Evolutionary conservation across 2,888 invertebrate species (phyloP).

Genomic region (Drosophila acutilabella): DNA sequence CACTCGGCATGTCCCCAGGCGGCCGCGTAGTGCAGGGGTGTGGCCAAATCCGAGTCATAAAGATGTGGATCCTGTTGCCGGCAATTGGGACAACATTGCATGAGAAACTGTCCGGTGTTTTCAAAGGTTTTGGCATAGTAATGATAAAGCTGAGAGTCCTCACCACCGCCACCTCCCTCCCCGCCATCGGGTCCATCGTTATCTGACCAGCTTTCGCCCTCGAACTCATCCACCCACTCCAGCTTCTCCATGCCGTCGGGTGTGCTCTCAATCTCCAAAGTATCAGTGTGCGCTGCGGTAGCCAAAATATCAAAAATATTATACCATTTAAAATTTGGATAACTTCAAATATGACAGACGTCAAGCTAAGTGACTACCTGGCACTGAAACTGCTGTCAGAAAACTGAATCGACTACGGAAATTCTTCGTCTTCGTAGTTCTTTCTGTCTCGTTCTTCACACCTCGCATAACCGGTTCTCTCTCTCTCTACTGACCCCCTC

Average conservation of each 20-base stretch:
- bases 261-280: constrained; percentile 84
- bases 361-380: background rate
- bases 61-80: constrained; percentile 81
- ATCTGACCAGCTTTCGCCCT: constrained; percentile 73
- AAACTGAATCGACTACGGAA: constrained; percentile 5
- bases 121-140: constrained; percentile 92
- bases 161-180: background rate
- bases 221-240: constrained; percentile 92
- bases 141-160: constrained; percentile 86
- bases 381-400: background rate
- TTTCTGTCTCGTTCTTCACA: background rate
- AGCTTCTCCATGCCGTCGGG: constrained; percentile 88
- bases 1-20: constrained; percentile 88
- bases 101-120: constrained; percentile 86
- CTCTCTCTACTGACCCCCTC: constrained; percentile 2
- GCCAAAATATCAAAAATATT: background rate
- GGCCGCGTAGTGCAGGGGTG: constrained; percentile 91
- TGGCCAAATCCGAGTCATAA: constrained; percentile 84
- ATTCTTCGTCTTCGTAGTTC: background rate
- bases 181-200: constrained; percentile 21
- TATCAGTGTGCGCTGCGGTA: constrained; percentile 58
- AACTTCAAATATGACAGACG: background rate
- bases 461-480: constrained; percentile 7
- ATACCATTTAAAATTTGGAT: background rate
- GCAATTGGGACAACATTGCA: constrained; percentile 83